Percentiles rank a stretch among this genome's conserved stretches.
These are phyloP conservation scores for Himalopsyche tibetana DNA, from an alignment of 2,888 invertebrate species.

Conservation along the genomic window DNA sequence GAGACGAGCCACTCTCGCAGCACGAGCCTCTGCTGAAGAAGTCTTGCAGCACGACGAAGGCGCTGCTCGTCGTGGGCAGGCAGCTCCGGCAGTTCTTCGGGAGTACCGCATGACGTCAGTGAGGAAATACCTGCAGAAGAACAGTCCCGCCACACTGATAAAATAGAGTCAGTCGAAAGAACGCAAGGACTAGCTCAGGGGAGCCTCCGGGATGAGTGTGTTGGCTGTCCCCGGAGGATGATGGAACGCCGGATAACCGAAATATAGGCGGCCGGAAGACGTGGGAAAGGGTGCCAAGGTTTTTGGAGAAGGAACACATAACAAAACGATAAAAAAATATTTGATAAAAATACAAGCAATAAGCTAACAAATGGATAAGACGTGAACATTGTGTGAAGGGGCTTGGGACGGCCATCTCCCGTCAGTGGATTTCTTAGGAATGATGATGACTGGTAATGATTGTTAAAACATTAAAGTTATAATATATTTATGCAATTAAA, in stretches of 20 bases:
- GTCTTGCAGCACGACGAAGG: slow-evolving; percentile 86
- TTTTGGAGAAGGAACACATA: not conserved
- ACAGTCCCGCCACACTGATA: slow-evolving; percentile 41
- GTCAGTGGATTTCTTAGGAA: no score
- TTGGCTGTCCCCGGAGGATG: slow-evolving; percentile 14
- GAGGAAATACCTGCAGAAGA: slow-evolving; percentile 85
- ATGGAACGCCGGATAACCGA: slow-evolving; percentile 34
- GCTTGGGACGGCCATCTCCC: no score
- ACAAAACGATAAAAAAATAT: no score
- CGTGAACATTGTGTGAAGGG: no score
- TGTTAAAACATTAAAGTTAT: no score
- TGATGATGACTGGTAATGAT: no score
- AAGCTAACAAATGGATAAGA: no score
- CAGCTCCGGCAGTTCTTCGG: slow-evolving; percentile 87
- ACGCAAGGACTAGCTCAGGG: not conserved
- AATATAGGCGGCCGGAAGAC: not conserved
- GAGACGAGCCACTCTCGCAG: slow-evolving; percentile 90
- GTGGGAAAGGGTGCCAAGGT: slow-evolving; percentile 12
- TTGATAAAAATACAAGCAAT: no score
- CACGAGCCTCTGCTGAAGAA: slow-evolving; percentile 89
- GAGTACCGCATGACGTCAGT: slow-evolving; percentile 86
- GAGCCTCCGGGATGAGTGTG: not conserved
- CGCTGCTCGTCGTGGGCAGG: slow-evolving; percentile 90
- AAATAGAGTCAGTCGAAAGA: not conserved
- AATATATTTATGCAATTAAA: no score